phyloP scores from a whole-genome alignment of 2,888 invertebrate genomes.

The Diplazon laetatorius region DNA sequence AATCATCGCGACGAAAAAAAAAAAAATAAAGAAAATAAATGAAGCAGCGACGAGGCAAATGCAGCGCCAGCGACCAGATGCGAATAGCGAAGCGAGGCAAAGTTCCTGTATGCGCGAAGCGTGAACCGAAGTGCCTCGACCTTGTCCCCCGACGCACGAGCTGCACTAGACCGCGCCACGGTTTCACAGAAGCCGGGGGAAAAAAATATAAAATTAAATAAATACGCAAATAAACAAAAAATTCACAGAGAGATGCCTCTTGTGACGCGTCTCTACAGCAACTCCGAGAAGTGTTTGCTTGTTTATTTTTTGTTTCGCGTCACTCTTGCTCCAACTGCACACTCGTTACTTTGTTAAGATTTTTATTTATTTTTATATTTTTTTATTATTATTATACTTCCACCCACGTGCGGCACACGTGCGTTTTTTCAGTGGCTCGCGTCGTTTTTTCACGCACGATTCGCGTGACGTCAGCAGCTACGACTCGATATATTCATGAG shows the following conservation, averaged over 20 bases:
- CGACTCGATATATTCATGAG: conserved; percentile 1
- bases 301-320: no score
- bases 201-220: conserved; percentile 15
- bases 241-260: conserved; percentile 28
- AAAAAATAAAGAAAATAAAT: background rate
- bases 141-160: conserved; percentile 47
- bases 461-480: background rate
- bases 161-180: background rate
- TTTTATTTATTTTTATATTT: no score
- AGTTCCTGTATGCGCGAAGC: conserved; percentile 43
- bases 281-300: conserved; percentile 51
- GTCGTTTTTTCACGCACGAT: background rate
- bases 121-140: conserved; percentile 55
- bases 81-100: conserved; percentile 42
- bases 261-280: conserved; percentile 10
- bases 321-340: conserved; percentile 15
- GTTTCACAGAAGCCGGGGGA: conserved; percentile 10
- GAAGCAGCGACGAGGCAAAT: background rate
- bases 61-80: conserved; percentile 54
- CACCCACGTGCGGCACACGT: conserved; percentile 50
- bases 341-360: conserved; percentile 30
- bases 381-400: conserved; percentile 38
- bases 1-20: background rate
- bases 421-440: conserved; percentile 8
- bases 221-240: conserved; percentile 5